phyloP scores from a whole-genome alignment of 2,797 vertebrate species.

The Hydrophis major region DNA sequence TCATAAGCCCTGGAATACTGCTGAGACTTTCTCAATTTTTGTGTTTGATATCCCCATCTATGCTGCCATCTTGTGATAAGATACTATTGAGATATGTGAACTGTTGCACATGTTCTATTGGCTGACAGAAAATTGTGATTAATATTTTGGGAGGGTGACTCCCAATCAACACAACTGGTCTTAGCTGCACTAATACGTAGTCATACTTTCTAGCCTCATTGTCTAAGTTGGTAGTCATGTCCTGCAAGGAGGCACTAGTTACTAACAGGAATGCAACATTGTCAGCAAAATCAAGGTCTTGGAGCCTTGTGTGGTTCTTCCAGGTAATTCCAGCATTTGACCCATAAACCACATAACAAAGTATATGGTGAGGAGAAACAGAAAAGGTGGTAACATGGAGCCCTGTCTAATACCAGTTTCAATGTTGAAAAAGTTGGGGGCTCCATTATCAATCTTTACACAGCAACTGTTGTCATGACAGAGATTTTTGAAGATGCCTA shows the following conservation, averaged over 20 bases:
- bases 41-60: not conserved
- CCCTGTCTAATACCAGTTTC: not conserved
- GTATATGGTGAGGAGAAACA: not conserved
- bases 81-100: not conserved
- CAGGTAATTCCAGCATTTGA: not conserved
- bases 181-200: not conserved
- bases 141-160: not conserved
- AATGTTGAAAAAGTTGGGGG: not conserved
- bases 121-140: not conserved
- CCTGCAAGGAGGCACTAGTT: not conserved
- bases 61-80: not conserved
- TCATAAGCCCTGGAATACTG: not conserved
- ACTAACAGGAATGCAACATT: not conserved
- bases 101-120: not conserved
- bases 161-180: not conserved
- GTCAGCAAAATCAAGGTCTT: not conserved
- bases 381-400: not conserved
- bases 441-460: not conserved
- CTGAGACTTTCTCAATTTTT: not conserved
- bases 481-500: not conserved
- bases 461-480: not conserved
- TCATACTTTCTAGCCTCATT: not conserved
- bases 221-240: not conserved
- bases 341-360: not conserved
- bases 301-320: not conserved